These are phyloP conservation scores for Macrophya alboannulata DNA, from an alignment of 2,888 invertebrate genomes.

Conservation along the genomic window DNA sequence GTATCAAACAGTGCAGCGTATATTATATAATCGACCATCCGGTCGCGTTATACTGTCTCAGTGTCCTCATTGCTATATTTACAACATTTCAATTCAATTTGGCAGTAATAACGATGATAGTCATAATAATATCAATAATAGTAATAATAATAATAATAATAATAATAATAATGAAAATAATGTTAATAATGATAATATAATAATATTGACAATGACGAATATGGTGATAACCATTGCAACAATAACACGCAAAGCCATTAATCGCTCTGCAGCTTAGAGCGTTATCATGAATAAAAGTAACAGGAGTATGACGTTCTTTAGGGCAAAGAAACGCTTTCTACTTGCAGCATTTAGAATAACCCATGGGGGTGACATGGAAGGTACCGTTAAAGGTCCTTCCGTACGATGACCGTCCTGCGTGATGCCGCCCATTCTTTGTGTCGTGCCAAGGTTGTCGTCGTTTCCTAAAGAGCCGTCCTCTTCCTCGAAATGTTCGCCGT, in stretches of 20 bases:
- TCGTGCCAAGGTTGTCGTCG: conserved; percentile 73
- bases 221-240: conserved; percentile 10
- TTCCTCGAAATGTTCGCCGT: conserved; percentile 60
- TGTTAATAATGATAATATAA: not conserved
- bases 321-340: conserved; percentile 35
- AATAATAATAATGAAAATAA: not conserved
- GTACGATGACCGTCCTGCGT: conserved; percentile 74
- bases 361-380: conserved; percentile 75
- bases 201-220: conserved; percentile 16
- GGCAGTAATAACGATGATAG: conserved; percentile 30
- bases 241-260: conserved; percentile 35
- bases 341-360: conserved; percentile 68
- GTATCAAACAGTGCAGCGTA: conserved; percentile 23
- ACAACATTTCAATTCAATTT: conserved; percentile 26
- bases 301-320: conserved; percentile 48
- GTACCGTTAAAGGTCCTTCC: conserved; percentile 72
- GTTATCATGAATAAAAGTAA: conserved; percentile 62
- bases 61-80: conserved; percentile 1
- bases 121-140: conserved; percentile 10
- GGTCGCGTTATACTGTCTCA: not conserved
- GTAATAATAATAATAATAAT: not conserved
- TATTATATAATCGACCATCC: not conserved
- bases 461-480: conserved; percentile 57
- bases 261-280: conserved; percentile 58
- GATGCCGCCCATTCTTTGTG: conserved; percentile 74